phyloP scores from a whole-genome alignment of 2,797 vertebrate species.

The Alosa sapidissima region DNA sequence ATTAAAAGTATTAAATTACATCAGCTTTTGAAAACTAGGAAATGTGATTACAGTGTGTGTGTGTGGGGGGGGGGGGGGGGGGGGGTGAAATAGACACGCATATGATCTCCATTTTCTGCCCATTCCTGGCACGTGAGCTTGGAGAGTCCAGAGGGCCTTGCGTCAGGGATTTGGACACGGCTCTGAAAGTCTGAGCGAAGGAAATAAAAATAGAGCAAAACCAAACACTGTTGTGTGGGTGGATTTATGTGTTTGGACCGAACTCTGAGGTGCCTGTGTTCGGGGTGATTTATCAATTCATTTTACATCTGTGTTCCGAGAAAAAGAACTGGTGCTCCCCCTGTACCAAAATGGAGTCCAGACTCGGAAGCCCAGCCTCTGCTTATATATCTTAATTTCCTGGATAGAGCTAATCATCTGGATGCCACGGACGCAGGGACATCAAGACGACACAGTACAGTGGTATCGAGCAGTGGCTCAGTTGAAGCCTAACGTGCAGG shows the following conservation, averaged over 20 bases:
- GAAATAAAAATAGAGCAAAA: constrained; percentile 46
- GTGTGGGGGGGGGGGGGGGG: background rate
- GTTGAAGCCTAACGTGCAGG: background rate
- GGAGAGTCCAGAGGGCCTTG: constrained; percentile 30
- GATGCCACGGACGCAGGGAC: background rate
- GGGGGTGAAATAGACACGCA: constrained; percentile 8
- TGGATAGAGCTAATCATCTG: background rate
- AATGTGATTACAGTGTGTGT: constrained; percentile 16
- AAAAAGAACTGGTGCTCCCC: constrained; percentile 28
- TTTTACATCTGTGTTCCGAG: constrained; percentile 47
- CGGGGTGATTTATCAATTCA: constrained; percentile 47
- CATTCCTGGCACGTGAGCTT: constrained; percentile 5
- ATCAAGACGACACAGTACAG: background rate
- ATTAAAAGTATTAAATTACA: constrained; percentile 20
- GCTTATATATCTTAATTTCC: constrained; percentile 42
- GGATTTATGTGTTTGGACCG: constrained; percentile 50
- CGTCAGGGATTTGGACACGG: constrained; percentile 30
- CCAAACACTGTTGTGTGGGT: constrained; percentile 29
- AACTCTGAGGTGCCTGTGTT: constrained; percentile 42
- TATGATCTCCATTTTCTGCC: constrained; percentile 27
- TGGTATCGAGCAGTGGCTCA: background rate
- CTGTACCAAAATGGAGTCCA: constrained; percentile 40
- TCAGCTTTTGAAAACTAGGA: constrained; percentile 12
- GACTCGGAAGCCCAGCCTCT: constrained; percentile 21
- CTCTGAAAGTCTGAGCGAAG: constrained; percentile 24